phyloP scores from a whole-genome alignment of 2,113 vertebrate species.

The Corythornis vintsioides region DNA sequence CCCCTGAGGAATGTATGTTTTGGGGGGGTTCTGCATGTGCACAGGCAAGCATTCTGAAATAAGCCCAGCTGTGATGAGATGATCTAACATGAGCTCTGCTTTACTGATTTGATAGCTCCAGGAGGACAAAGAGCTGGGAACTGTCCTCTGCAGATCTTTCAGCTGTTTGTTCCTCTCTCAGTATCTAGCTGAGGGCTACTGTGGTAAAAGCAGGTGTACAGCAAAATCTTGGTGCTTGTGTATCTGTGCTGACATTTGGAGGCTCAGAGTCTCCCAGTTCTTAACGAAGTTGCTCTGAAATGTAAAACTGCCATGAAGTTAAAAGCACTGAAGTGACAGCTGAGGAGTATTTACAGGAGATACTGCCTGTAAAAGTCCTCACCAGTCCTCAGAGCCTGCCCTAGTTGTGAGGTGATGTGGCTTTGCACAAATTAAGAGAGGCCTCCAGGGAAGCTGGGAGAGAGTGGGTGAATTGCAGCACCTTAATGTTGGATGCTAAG shows the following conservation, averaged over 20 bases:
- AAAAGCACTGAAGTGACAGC: not conserved
- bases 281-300: not conserved
- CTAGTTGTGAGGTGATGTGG: not conserved
- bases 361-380: not conserved
- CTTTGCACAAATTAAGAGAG: not conserved
- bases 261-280: not conserved
- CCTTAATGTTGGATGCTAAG: not conserved
- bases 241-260: not conserved
- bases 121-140: not conserved
- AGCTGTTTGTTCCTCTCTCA: not conserved
- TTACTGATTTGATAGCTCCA: not conserved
- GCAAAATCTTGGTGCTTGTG: not conserved
- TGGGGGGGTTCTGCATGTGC: not conserved
- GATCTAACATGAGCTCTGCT: not conserved
- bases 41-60: not conserved
- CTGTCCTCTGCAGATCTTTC: not conserved
- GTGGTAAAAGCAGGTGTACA: accelerated
- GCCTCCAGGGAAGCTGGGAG: not conserved
- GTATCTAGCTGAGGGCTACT: not conserved
- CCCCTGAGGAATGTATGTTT: accelerated
- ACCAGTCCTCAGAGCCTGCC: not conserved
- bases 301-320: not conserved
- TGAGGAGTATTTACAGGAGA: not conserved
- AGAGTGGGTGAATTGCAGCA: not conserved
- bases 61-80: not conserved